Conservation (phyloP, 2,888 invertebrate species). For the Protophormia terraenovae region DNA sequence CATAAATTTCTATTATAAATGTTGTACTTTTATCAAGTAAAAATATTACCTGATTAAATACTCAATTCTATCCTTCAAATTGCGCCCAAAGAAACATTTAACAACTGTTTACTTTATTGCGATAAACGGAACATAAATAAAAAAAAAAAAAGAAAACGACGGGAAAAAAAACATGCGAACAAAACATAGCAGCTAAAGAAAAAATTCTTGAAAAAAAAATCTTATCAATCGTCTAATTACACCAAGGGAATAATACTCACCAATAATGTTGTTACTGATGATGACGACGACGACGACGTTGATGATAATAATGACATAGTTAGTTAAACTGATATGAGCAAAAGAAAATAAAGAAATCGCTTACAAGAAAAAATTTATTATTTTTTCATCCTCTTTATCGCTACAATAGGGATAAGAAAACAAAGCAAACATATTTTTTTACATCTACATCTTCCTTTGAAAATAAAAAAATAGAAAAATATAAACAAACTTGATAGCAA, state of each 20-base stretch:
- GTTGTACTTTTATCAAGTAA: too few species aligned
- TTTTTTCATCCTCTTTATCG: constrained; percentile 14
- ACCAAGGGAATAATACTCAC: constrained; percentile 45
- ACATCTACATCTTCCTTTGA: background rate
- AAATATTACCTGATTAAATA: constrained; percentile 26
- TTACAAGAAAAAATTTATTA: constrained; percentile 13
- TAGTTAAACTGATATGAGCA: background rate
- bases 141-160: background rate
- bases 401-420: constrained; percentile 15
- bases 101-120: background rate
- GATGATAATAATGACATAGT: constrained; percentile 21
- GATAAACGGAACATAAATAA: background rate
- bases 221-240: constrained; percentile 60
- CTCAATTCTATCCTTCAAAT: background rate
- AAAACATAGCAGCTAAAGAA: background rate
- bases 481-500: too few species aligned
- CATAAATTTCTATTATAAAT: background rate
- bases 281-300: too few species aligned
- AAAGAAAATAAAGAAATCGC: background rate
- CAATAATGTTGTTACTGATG: constrained; percentile 34
- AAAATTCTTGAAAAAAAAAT: constrained; percentile 6
- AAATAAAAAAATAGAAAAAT: background rate
- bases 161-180: too few species aligned
- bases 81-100: background rate
- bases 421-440: constrained; percentile 5